Conservation (phyloP, 2,888 invertebrate species). For the Drosophila merina region DNA sequence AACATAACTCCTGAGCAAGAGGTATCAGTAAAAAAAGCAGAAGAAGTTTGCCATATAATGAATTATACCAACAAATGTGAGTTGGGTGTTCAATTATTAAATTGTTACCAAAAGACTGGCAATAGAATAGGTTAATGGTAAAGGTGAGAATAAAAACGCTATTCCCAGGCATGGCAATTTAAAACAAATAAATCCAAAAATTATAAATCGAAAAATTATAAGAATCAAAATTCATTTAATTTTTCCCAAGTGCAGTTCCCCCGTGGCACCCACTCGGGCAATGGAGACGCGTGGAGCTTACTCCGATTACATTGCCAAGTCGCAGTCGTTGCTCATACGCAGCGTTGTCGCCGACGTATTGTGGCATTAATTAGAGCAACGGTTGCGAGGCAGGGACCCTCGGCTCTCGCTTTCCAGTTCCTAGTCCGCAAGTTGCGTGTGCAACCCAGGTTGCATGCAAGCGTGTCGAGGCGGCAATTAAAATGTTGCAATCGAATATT, state of each 20-base stretch:
- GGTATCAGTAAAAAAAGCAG: not conserved
- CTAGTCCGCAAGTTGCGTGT: constrained; percentile 31
- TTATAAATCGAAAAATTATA: not conserved
- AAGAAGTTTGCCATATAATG: not conserved
- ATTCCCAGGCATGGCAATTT: not conserved
- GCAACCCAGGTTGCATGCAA: constrained; percentile 20
- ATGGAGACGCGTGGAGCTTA: constrained; percentile 10
- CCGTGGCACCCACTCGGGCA: constrained; percentile 1
- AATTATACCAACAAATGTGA: not conserved
- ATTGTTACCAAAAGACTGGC: not conserved
- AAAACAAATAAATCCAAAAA: not conserved
- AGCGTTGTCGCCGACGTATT: constrained; percentile 53
- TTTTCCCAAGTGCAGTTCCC: constrained; percentile 23
- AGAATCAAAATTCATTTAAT: not conserved
- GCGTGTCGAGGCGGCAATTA: constrained; percentile 50
- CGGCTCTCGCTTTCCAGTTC: constrained; percentile 5
- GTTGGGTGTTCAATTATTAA: not conserved
- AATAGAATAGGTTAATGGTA: not conserved
- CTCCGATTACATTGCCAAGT: constrained; percentile 39
- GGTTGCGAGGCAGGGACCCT: constrained; percentile 33
- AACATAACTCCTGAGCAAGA: not conserved
- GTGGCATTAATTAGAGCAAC: constrained; percentile 67
- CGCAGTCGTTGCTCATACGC: constrained; percentile 62
- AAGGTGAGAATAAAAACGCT: not conserved
- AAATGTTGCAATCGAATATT: constrained; percentile 65